Percentiles rank a stretch among this genome's conserved stretches.
phyloP scores from a whole-genome alignment of 2,113 vertebrate species.

The Gallinago media region DNA sequence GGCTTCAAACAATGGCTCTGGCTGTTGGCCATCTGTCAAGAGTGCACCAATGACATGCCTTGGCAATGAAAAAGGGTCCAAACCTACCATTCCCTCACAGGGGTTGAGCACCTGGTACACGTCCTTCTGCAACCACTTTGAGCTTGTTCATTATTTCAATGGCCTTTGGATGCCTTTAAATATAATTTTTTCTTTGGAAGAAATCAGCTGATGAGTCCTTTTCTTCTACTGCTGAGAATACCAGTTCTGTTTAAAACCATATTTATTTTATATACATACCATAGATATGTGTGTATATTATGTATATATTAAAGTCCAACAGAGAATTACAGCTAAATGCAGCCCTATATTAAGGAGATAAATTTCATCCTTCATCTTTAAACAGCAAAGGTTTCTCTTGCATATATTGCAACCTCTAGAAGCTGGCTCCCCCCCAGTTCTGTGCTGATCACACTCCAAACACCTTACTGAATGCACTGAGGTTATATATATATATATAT shows the following conservation, averaged over 20 bases:
- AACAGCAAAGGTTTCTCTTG: neutral
- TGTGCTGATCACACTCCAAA: neutral
- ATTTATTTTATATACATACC: neutral
- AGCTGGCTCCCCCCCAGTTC: neutral
- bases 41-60: no score
- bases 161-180: neutral
- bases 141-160: neutral
- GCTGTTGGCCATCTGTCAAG: no score
- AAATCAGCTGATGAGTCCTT: neutral
- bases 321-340: neutral
- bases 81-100: neutral
- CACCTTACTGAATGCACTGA: neutral
- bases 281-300: neutral
- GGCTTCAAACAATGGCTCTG: no score
- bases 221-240: neutral
- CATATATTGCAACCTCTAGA: neutral
- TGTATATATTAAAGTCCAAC: neutral
- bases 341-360: neutral
- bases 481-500: no score
- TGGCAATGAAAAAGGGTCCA: no score
- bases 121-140: neutral
- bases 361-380: neutral
- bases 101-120: neutral
- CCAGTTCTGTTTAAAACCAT: neutral
- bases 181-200: neutral